Percentiles rank a stretch among this genome's conserved stretches.
Evolutionary conservation across 2,888 invertebrate genomes (phyloP).

Genomic region (Drosophila cyrtoloma): DNA sequence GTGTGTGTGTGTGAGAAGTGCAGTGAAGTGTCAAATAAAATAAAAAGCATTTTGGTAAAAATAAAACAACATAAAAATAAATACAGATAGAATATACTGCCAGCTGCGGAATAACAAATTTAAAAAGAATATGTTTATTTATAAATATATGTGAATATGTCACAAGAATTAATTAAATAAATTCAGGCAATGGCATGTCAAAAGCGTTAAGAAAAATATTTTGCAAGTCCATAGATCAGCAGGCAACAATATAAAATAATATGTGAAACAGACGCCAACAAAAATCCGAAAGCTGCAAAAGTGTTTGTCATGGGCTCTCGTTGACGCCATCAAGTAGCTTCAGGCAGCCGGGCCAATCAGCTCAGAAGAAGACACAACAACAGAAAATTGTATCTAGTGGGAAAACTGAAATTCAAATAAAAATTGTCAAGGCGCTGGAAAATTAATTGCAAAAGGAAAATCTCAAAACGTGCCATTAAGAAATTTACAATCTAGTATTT

Average conservation of each 20-base stretch:
- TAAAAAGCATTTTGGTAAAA: slow-evolving; percentile 27
- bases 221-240: slow-evolving; percentile 64
- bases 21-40: slow-evolving; percentile 40
- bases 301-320: slow-evolving; percentile 66
- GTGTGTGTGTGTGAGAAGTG: slow-evolving; percentile 17
- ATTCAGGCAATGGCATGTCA: slow-evolving; percentile 60
- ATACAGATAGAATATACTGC: slow-evolving; percentile 40
- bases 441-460: slow-evolving; percentile 56
- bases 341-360: slow-evolving; percentile 38
- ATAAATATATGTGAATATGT: slow-evolving; percentile 42
- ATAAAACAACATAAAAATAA: slow-evolving; percentile 6
- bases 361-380: slow-evolving; percentile 15
- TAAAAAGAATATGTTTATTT: slow-evolving; percentile 20
- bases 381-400: neutral
- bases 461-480: neutral
- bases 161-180: slow-evolving; percentile 56
- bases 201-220: slow-evolving; percentile 53
- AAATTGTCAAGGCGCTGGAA: slow-evolving; percentile 53
- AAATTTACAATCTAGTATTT: slow-evolving; percentile 33
- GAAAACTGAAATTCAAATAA: slow-evolving; percentile 28
- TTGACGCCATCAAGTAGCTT: slow-evolving; percentile 66
- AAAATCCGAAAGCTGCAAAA: slow-evolving; percentile 43
- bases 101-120: slow-evolving; percentile 23
- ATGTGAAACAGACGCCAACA: slow-evolving; percentile 28
- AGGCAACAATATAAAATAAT: slow-evolving; percentile 18